These are phyloP conservation scores for Macrocentrus cingulum DNA, from an alignment of 1,140 invertebrate species.

Conservation along the genomic window DNA sequence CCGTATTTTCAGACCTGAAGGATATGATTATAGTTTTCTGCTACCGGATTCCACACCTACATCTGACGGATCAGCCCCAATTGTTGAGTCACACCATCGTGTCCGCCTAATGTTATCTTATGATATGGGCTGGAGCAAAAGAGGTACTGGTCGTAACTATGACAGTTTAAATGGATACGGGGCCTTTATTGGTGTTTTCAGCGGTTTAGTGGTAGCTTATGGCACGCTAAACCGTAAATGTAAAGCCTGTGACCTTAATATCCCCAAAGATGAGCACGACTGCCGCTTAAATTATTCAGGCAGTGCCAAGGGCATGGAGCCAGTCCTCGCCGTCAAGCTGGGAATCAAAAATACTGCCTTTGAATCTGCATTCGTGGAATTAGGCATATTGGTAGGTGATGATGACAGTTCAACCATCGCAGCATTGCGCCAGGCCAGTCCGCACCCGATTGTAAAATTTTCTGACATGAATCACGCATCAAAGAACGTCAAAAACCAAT, in stretches of 20 bases:
- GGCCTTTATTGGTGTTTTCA: neutral
- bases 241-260: neutral
- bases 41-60: too few species aligned
- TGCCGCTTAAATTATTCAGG: constrained; percentile 13
- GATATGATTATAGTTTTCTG: too few species aligned
- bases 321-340: constrained; percentile 10
- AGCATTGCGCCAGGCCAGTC: neutral
- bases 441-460: neutral
- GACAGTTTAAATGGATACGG: constrained; percentile 19
- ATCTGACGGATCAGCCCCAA: too few species aligned
- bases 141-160: constrained; percentile 2
- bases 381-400: constrained; percentile 11
- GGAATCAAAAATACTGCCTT: constrained; percentile 1
- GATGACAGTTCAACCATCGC: constrained; percentile 14
- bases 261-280: neutral
- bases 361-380: neutral
- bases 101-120: neutral
- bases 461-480: constrained; percentile 9
- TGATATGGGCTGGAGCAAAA: constrained; percentile 14
- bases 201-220: constrained; percentile 11
- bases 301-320: constrained; percentile 9
- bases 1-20: too few species aligned
- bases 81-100: too few species aligned
- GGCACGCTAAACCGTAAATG: constrained; percentile 9
- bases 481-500: neutral